These are phyloP conservation scores for Mustela lutreola DNA, from an alignment of 2,113 vertebrate genomes.

Conservation along the genomic window DNA sequence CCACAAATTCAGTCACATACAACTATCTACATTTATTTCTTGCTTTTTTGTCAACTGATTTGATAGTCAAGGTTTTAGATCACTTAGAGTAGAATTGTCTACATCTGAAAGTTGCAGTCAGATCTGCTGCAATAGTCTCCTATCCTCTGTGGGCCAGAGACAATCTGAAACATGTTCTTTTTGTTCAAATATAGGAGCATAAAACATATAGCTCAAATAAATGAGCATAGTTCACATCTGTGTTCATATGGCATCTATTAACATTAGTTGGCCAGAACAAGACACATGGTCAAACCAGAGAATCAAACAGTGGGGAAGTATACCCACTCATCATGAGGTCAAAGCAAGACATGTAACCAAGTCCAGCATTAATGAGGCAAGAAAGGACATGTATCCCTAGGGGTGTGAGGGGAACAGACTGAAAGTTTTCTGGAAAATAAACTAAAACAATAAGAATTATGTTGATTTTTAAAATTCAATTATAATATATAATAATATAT, in stretches of 20 bases:
- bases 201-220: background rate
- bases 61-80: background rate
- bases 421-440: background rate
- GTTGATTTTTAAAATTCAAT: background rate
- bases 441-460: background rate
- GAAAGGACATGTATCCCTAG: background rate
- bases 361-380: background rate
- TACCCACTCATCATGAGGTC: background rate
- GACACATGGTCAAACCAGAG: background rate
- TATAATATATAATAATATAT: background rate
- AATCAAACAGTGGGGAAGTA: background rate
- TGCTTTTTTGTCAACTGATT: background rate
- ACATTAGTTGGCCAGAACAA: background rate
- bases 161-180: background rate
- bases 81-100: background rate
- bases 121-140: accelerated
- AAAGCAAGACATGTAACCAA: background rate
- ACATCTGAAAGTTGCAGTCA: background rate
- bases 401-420: accelerated
- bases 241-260: background rate
- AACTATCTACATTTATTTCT: background rate
- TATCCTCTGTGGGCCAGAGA: background rate
- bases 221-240: background rate
- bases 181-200: background rate
- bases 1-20: background rate